A percentile compares a stretch with the other conserved stretches of the same genome.
phyloP scores from a whole-genome alignment of 2,888 invertebrate species.

The Tipula unca region DNA sequence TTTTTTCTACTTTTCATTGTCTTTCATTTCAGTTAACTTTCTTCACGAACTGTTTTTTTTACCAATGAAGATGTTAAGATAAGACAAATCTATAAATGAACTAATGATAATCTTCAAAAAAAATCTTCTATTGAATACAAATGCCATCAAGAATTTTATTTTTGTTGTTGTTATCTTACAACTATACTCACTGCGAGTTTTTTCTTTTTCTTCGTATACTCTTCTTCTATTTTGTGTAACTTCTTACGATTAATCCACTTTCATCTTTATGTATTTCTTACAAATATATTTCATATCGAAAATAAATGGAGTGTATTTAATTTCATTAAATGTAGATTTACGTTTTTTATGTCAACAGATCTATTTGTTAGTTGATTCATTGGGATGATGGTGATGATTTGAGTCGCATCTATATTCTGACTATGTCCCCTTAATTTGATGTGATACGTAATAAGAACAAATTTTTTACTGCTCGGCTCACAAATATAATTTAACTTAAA shows the following conservation, averaged over 20 bases:
- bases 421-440: not conserved
- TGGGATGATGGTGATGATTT: not conserved
- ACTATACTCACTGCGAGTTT: not conserved
- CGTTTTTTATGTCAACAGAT: not conserved
- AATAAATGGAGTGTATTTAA: not conserved
- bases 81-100: conserved; percentile 14
- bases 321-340: conserved; percentile 14
- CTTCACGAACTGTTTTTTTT: not conserved
- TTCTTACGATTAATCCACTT: conserved; percentile 4
- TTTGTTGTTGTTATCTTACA: not conserved
- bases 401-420: not conserved
- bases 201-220: not conserved
- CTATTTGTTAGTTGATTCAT: not conserved
- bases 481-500: not conserved
- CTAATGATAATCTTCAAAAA: conserved; percentile 14
- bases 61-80: conserved; percentile 8
- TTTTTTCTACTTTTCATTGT: not conserved
- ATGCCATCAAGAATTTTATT: not conserved
- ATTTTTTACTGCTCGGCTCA: too few relatives aligned
- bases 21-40: not conserved
- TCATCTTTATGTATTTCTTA: conserved; percentile 8
- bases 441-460: too few relatives aligned
- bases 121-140: conserved; percentile 2
- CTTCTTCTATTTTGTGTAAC: not conserved
- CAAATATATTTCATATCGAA: conserved; percentile 2